Percentiles rank a stretch among this genome's conserved stretches.
Evolutionary conservation across 2,797 vertebrate species (phyloP).

Genomic region (Lacerta agilis): DNA sequence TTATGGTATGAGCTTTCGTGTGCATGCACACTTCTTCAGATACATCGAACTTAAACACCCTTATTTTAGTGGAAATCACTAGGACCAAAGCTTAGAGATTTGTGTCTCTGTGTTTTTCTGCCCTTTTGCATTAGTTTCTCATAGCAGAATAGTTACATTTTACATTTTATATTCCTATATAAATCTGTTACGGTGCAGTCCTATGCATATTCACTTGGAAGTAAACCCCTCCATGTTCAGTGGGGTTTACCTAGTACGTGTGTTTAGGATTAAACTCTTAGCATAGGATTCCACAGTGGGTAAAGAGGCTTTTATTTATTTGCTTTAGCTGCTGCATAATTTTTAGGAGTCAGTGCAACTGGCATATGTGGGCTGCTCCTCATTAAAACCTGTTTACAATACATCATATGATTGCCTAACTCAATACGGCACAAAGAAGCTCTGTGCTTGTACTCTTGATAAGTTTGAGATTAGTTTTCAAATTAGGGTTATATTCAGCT

Average conservation of each 20-base stretch:
- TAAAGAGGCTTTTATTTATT: not conserved
- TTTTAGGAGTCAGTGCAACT: not conserved
- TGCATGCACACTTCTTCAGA: too few relatives aligned
- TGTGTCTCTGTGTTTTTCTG: not conserved
- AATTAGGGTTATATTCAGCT: slow-evolving; percentile 57
- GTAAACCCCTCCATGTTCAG: not conserved
- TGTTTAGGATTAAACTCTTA: not conserved
- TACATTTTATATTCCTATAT: not conserved
- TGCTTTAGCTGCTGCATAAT: not conserved
- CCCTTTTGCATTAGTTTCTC: not conserved
- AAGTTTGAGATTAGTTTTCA: slow-evolving; percentile 52
- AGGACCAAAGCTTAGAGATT: not conserved
- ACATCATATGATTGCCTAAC: slow-evolving; percentile 28
- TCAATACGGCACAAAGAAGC: slow-evolving; percentile 27
- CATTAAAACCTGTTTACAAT: slow-evolving; percentile 17
- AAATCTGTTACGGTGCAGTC: not conserved
- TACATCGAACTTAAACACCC: not conserved
- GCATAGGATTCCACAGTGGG: too few relatives aligned
- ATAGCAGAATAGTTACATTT: not conserved
- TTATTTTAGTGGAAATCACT: not conserved
- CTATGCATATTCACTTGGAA: not conserved
- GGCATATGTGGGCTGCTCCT: not conserved
- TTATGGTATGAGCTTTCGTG: too few relatives aligned
- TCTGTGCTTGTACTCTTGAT: not conserved
- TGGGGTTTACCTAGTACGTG: not conserved